These are phyloP conservation scores for Drosophila quinaria DNA, from an alignment of 2,888 invertebrate species.

Conservation along the genomic window DNA sequence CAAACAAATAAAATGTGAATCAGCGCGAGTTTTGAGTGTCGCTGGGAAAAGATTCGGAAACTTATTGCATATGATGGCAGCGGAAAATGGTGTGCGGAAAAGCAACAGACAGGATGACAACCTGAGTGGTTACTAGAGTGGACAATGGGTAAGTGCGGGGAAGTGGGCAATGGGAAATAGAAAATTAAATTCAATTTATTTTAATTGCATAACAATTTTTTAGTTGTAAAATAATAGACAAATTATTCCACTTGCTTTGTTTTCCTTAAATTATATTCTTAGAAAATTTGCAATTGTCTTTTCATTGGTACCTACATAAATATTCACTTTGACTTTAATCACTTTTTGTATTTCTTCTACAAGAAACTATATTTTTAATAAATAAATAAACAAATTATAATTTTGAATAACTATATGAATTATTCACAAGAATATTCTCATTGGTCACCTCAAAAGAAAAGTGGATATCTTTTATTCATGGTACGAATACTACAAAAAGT, in stretches of 20 bases:
- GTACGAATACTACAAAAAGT: too few species aligned
- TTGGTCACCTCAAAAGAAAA: too few species aligned
- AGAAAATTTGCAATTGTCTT: too few species aligned
- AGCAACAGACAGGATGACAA: conserved; percentile 30
- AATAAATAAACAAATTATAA: neutral
- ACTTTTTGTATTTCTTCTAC: too few species aligned
- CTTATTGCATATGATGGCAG: conserved; percentile 1
- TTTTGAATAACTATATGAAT: neutral
- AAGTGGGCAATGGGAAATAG: neutral
- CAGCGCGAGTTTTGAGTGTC: conserved; percentile 32
- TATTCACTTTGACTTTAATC: too few species aligned
- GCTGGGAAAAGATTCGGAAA: neutral
- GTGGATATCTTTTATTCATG: too few species aligned
- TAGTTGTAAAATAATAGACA: neutral
- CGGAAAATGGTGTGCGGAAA: conserved; percentile 6
- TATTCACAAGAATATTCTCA: neutral
- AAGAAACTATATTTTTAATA: neutral
- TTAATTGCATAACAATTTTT: too few species aligned
- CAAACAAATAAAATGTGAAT: conserved; percentile 12
- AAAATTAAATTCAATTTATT: neutral
- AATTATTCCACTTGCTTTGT: neutral
- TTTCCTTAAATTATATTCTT: neutral
- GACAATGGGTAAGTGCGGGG: conserved; percentile 31
- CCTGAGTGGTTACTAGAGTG: conserved; percentile 37
- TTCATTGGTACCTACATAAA: too few species aligned